Evolutionary conservation across 2,888 invertebrate genomes (phyloP), one percentile per base, ranked within the genome.

Genomic region (Cepaea hortensis): DNA sequence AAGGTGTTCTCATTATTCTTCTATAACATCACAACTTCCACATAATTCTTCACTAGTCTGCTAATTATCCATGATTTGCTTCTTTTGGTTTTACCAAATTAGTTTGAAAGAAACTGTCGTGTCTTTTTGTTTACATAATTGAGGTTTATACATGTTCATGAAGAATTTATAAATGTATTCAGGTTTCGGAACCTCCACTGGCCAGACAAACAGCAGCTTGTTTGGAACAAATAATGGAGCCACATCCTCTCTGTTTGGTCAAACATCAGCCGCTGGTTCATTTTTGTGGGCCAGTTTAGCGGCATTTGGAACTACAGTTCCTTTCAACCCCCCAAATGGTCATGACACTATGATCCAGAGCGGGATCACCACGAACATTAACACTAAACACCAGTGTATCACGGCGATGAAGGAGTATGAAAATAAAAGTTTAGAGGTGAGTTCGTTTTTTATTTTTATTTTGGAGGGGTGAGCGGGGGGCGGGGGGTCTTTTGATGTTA

Each of bases 341-440:
- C 97, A 97, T 0, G 99, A 99, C 88, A 93, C 93, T 3, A 93
- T 94, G 93, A 90, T 94, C 92, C 98, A 98, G 95, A 96, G 97
- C 89, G 98, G 98, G 0, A 96, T 96, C 3, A 96, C 97, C 3
- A 91, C 91, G 83, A 97, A 96, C 93, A 98, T 99, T 90, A 97
- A 96, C 91, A 99, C 98, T 0, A 97, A 98, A 91, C 98, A 98
- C 35, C 94, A 98, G 93, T 99, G 99, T 94, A 99, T 99, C 88
- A 98, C 98, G 0, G 98, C 98, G 87, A 99, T 99, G 99, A 98
- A 98, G 95, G 98, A 99, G 93, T 99, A 99, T 94, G 99, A 99
- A 93, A 95, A 94, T 35, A 35, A 35, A 35, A 35, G 35, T 35
- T 35, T 35, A 35, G 35, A 35, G 35, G 35, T 35, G 35, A 81